Evolutionary conservation across 2,888 invertebrate genomes (phyloP).

Genomic region (Macroteleia sp.): DNA sequence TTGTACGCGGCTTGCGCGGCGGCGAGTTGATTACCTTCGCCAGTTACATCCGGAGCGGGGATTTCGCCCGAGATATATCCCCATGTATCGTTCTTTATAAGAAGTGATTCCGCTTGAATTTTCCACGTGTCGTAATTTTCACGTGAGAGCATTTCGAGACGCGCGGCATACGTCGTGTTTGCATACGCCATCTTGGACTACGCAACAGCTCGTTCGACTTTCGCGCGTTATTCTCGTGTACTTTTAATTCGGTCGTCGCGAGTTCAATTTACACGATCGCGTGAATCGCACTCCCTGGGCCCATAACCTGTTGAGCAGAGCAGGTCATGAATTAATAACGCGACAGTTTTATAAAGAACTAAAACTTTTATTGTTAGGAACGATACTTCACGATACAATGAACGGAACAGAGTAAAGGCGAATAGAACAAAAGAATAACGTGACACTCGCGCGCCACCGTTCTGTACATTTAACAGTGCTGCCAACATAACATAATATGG

Average conservation of each 20-base stretch:
- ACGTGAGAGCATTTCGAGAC: not conserved
- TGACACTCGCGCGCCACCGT: too few species aligned
- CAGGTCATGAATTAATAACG: too few species aligned
- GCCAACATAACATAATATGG: too few species aligned
- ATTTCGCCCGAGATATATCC: slow-evolving; percentile 28
- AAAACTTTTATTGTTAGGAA: too few species aligned
- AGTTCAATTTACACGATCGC: too few species aligned
- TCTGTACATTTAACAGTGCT: too few species aligned
- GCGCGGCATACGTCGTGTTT: not conserved
- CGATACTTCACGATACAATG: too few species aligned
- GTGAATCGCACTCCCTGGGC: not conserved
- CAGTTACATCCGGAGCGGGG: not conserved
- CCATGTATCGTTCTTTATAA: not conserved
- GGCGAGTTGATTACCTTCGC: not conserved
- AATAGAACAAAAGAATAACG: too few species aligned
- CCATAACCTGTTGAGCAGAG: not conserved
- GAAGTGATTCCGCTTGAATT: slow-evolving; percentile 7
- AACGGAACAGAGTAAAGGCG: too few species aligned
- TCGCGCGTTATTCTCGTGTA: not conserved
- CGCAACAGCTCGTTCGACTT: too few species aligned
- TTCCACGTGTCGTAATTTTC: slow-evolving; percentile 29
- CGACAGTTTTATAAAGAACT: too few species aligned
- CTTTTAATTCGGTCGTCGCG: not conserved
- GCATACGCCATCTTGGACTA: not conserved
- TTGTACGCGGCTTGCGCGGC: not conserved